Evolutionary conservation across 2,113 vertebrate species (phyloP).

Genomic region (Lophura nycthemera): DNA sequence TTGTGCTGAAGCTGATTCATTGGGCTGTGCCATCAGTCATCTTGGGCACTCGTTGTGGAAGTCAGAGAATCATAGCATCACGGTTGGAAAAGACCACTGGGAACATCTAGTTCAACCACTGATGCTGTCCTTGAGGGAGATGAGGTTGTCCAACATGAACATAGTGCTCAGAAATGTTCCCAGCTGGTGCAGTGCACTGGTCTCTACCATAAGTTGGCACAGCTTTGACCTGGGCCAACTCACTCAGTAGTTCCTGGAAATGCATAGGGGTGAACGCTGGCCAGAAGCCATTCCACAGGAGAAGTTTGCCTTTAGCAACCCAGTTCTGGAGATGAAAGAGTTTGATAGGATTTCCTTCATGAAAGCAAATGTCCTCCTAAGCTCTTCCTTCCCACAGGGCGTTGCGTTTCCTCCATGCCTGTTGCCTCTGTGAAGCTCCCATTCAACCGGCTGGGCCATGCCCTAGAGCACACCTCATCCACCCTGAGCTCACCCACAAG

Average conservation of each 20-base stretch:
- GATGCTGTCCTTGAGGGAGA: accelerated
- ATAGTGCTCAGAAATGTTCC: neutral
- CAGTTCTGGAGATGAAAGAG: neutral
- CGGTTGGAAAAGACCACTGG: no score
- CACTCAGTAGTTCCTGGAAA: neutral
- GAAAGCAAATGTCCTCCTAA: neutral
- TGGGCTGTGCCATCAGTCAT: neutral
- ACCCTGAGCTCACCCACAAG: constrained; percentile 32
- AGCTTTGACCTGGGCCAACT: neutral
- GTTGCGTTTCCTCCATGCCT: neutral
- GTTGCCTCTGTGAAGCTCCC: neutral
- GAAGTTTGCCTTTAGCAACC: neutral
- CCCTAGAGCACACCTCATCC: constrained; percentile 44
- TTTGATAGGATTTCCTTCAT: neutral
- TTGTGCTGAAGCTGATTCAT: accelerated
- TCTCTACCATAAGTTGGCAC: neutral
- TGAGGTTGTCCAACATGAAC: neutral
- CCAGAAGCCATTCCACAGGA: neutral
- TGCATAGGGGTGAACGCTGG: neutral
- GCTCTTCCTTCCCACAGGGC: neutral
- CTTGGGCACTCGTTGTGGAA: neutral
- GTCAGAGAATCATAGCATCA: neutral
- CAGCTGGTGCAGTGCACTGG: neutral
- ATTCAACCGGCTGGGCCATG: constrained; percentile 33
- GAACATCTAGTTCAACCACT: no score